phyloP scores from a whole-genome alignment of 2,797 vertebrate genomes.

The Scarus forsteni region DNA sequence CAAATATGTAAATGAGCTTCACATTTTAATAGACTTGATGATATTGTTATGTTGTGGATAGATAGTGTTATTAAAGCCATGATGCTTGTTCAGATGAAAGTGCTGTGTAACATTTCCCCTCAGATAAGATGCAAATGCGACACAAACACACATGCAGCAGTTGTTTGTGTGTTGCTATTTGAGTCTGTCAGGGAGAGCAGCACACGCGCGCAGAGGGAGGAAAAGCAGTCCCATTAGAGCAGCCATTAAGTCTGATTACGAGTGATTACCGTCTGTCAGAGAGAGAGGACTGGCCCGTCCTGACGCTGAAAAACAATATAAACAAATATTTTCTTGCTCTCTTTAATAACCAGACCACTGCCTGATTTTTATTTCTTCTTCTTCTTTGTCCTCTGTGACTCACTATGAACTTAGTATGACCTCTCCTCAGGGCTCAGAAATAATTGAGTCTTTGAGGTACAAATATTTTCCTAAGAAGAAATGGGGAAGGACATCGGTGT shows the following conservation, averaged over 20 bases:
- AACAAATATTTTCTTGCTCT: conserved; percentile 56
- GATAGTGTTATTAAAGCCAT: conserved; percentile 29
- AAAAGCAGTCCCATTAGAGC: conserved; percentile 44
- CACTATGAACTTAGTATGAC: not conserved
- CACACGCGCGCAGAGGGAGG: conserved; percentile 38
- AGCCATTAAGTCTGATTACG: conserved; percentile 64
- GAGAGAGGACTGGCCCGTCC: conserved; percentile 49
- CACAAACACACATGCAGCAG: not conserved
- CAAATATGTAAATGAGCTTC: conserved; percentile 32
- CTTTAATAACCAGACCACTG: conserved; percentile 23
- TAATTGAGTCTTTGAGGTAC: too few species aligned
- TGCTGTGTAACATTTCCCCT: not conserved
- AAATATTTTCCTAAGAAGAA: too few species aligned
- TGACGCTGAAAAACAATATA: conserved; percentile 46
- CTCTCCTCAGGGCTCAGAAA: not conserved
- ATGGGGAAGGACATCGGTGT: too few species aligned
- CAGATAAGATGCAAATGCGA: conserved; percentile 2
- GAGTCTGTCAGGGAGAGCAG: conserved; percentile 20
- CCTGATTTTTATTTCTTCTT: not conserved
- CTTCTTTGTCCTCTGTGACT: not conserved
- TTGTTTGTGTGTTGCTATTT: conserved; percentile 12
- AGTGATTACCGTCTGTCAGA: conserved; percentile 55
- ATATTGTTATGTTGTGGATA: conserved; percentile 22
- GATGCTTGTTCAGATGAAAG: conserved; percentile 31
- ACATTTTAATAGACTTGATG: conserved; percentile 27